A percentile compares a stretch with the other conserved stretches of the same genome.
Evolutionary conservation across 2,797 vertebrate genomes (phyloP).

Genomic region (Coluber constrictor): DNA sequence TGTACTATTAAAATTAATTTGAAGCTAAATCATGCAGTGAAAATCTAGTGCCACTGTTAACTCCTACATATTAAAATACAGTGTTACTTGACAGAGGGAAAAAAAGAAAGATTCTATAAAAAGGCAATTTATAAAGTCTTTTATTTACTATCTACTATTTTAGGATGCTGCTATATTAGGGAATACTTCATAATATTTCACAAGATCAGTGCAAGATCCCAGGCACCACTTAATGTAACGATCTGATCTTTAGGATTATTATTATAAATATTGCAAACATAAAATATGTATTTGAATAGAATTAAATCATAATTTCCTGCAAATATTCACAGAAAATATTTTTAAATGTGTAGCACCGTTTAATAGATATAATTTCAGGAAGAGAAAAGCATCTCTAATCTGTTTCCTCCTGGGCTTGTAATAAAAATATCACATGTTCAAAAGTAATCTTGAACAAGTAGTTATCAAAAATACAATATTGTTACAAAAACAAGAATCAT

Average conservation of each 20-base stretch:
- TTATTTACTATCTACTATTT: neutral
- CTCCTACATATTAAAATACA: neutral
- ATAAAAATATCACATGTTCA: neutral
- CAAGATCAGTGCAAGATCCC: neutral
- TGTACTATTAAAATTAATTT: neutral
- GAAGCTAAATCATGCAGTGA: neutral
- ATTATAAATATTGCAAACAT: neutral
- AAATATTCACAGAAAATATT: neutral
- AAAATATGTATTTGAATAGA: neutral
- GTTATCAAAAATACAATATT: neutral
- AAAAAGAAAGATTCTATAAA: neutral
- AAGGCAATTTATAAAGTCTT: neutral
- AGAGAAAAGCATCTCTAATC: neutral
- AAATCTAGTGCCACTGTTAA: neutral
- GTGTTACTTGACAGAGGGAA: neutral
- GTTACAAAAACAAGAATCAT: neutral
- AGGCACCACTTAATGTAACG: neutral
- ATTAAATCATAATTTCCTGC: neutral
- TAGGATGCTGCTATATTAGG: neutral
- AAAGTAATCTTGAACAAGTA: neutral
- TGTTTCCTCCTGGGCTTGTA: neutral
- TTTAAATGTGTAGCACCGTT: neutral
- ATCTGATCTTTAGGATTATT: neutral
- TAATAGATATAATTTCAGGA: neutral
- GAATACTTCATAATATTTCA: neutral